Base-by-base conservation (phyloP, 2,888 invertebrate genomes). In the Ectropis crepuscularia region DNA sequence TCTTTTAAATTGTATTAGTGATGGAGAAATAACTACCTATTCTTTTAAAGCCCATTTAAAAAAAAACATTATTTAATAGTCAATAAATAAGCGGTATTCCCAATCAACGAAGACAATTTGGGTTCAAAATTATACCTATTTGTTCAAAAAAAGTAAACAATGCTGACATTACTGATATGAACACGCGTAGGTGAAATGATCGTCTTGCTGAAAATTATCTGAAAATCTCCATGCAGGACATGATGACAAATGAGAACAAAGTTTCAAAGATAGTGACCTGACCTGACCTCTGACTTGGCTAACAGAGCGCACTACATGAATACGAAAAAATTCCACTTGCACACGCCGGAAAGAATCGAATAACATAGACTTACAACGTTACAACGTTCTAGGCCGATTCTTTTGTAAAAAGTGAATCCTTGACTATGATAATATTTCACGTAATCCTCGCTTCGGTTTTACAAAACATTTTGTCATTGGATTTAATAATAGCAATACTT, bases 401-500 rank as follows among this genome's bases (percentile, higher is more conserved):
- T 37, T 54, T 37, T 41, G 51, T 12, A n/a, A 53, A 38, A 55
- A 45, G 46, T 49, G 41, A 50, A 65, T 67, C 63, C 62, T 67
- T 67, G 60, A 67, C 60, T 46, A 63, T 58, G 64, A 58, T 50
- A 65, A 59, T 50, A 46, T n/a, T 41, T 16, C 50, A 41, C 28
- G 10, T 10, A 41, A 6, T 16, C 5, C 2, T 16, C 9, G 10
- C 10, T 41, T 16, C 57, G 50, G 45, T 39, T 51, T 47, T 10
- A 48, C 50, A 43, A 57, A 62, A 57, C 10, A 39, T 60, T 61
- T 48, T 65, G 63, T 61, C 50, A 59, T 67, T 65, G 59, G 39
- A 48, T 42, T 39, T 65, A 68, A 60, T 63, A 69, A 63, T 67
- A 68, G 61, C 65, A 57, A 50, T 46, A 39, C 42, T 46, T 50